These are phyloP conservation scores for Turnix velox DNA, from an alignment of 2,113 vertebrate species.

Conservation along the genomic window DNA sequence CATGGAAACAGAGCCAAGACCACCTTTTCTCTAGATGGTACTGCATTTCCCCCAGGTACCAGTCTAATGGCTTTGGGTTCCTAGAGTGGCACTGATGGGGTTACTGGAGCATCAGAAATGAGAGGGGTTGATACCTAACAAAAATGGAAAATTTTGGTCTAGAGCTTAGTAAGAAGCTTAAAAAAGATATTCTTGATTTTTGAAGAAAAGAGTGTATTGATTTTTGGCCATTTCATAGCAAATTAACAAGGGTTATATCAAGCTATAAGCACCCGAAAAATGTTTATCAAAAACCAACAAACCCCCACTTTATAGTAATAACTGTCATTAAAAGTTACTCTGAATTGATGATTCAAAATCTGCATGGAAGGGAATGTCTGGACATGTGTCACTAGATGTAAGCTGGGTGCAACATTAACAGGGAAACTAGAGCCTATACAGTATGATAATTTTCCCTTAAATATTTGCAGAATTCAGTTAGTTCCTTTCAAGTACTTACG, in stretches of 20 bases:
- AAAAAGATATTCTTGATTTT: not conserved
- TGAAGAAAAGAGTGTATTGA: not conserved
- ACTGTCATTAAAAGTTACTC: not conserved
- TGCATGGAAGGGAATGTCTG: not conserved
- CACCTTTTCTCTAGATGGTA: not conserved
- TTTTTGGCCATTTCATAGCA: not conserved
- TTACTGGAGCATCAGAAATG: not conserved
- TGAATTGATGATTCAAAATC: not conserved
- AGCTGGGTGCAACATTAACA: not conserved
- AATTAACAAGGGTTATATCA: not conserved
- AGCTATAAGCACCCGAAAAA: not conserved
- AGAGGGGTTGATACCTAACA: not conserved
- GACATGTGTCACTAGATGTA: not conserved
- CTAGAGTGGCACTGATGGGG: not conserved
- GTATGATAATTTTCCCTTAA: not conserved
- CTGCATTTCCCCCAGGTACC: rapidly evolving
- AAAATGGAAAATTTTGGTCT: not conserved
- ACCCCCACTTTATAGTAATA: not conserved
- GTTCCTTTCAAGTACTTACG: not conserved
- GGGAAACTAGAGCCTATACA: not conserved
- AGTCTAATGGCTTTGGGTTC: not conserved
- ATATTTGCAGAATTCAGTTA: not conserved
- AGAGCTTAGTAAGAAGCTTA: not conserved
- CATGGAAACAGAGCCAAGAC: not conserved
- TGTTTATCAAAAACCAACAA: not conserved